Evolutionary conservation across 2,888 invertebrate species (phyloP), one percentile per base, ranked within the genome.

Genomic region (Drosophila siamana): DNA sequence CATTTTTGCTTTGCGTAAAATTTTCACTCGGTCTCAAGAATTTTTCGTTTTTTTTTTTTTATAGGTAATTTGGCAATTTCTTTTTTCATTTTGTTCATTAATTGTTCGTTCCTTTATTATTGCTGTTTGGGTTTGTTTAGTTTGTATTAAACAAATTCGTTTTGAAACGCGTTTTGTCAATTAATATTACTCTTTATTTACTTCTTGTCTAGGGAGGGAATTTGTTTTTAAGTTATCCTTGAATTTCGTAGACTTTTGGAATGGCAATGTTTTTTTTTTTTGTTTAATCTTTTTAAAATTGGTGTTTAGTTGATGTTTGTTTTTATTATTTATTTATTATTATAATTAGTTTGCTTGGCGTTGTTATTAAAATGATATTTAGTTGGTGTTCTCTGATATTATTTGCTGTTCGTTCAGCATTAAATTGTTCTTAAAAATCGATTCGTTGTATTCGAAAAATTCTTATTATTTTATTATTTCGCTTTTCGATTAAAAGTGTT

Each of bases 391-490:
- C 28, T 63, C 40, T 2, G 9, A 40, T 44, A 47, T 51, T 43
- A 46, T 46, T 51, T 60, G 15, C 30, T 59, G 50, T 8, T 46
- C 36, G 36, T 38, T n/a, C 11, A n/a, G 33, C 54, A 71, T 69
- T 67, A 36, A 67, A 74, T 80, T 80, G 80, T 75, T 74, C 85
- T 88, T 86, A 85, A 78, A 70, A 66, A 72, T 76, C 72, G 81
- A 88, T 88, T 88, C 88, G 88, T 88, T 88, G 88, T 88, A 81
- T 88, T 86, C 76, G 89, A 89, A 88, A 85, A 89, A 89, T 85
- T 86, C 75, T 73, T 66, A 56, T 50, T 72, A 46, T 63, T 63
- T 47, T 50, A 15, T 54, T n/a, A 19, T 15, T 24, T 38, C 36
- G 36, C 51, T 26, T 33, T 52, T 54, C 33, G 36, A 33, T 52